These are phyloP conservation scores for Rugalucina vietnamica DNA, from an alignment of 2,888 invertebrate genomes.

Conservation along the genomic window DNA sequence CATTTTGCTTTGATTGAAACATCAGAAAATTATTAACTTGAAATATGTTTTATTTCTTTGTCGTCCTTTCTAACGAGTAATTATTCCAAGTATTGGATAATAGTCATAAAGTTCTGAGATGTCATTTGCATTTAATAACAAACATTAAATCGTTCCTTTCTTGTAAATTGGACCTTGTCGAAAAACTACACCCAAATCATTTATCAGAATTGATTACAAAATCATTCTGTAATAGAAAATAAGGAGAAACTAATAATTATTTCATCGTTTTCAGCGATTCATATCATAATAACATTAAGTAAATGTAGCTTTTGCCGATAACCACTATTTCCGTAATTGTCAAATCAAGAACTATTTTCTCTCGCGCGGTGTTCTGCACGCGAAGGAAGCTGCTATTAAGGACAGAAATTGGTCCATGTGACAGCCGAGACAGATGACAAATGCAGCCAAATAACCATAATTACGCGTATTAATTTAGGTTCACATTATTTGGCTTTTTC, in stretches of 20 bases:
- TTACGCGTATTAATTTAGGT: slow-evolving; percentile 57
- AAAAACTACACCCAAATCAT: slow-evolving; percentile 11
- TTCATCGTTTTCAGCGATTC: slow-evolving; percentile 10
- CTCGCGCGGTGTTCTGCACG: slow-evolving; percentile 10
- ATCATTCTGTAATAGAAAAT: slow-evolving; percentile 16
- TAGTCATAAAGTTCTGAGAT: neutral
- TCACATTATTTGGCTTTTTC: slow-evolving; percentile 46
- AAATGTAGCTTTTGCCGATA: slow-evolving; percentile 13
- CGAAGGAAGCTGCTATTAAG: slow-evolving; percentile 8
- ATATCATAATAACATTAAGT: slow-evolving; percentile 12
- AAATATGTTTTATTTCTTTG: slow-evolving; percentile 9
- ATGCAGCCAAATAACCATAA: slow-evolving; percentile 53
- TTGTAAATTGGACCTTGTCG: slow-evolving; percentile 7
- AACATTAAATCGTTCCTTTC: slow-evolving; percentile 8
- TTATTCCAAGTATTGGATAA: neutral
- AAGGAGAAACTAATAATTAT: slow-evolving; percentile 16
- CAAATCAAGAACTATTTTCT: slow-evolving; percentile 16
- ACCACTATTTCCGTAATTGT: slow-evolving; percentile 10
- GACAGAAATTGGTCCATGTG: slow-evolving; percentile 4
- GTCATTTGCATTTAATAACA: slow-evolving; percentile 17
- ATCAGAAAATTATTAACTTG: neutral
- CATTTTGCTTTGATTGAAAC: slow-evolving; percentile 1
- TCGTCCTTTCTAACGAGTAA: neutral
- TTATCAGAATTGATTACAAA: slow-evolving; percentile 12
- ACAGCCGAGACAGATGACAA: slow-evolving; percentile 48